Evolutionary conservation across 2,888 invertebrate genomes (phyloP).

Genomic region (Polydrusus tereticollis): DNA sequence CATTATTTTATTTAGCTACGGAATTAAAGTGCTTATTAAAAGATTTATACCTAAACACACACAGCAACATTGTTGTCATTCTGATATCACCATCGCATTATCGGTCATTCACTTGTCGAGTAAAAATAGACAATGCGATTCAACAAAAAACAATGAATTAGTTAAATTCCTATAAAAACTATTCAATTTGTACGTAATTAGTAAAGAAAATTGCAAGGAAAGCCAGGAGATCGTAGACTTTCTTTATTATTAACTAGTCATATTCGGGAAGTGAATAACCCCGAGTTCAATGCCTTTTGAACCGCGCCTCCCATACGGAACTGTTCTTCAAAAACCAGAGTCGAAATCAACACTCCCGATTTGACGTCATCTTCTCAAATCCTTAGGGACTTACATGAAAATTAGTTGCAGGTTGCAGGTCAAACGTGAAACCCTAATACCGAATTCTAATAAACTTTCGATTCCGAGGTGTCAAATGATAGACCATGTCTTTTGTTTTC

Average conservation of each 20-base stretch:
- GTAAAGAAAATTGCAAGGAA: neutral
- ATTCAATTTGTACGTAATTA: neutral
- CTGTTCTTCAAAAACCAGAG: constrained; percentile 47
- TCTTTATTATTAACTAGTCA: constrained; percentile 42
- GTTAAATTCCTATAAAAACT: constrained; percentile 14
- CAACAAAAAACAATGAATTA: neutral
- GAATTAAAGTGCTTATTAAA: constrained; percentile 6
- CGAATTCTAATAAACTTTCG: neutral
- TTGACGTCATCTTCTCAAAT: neutral
- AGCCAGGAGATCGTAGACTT: neutral
- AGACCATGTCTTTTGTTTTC: too few species aligned
- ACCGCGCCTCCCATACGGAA: constrained; percentile 61
- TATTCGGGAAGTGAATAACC: constrained; percentile 66
- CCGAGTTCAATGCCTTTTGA: constrained; percentile 64
- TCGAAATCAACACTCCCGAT: constrained; percentile 32
- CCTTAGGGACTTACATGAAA: neutral
- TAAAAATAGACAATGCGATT: constrained; percentile 61
- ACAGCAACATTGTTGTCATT: constrained; percentile 35
- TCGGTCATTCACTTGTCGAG: constrained; percentile 65
- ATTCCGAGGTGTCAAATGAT: neutral
- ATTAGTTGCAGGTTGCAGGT: neutral
- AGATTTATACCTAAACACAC: constrained; percentile 22
- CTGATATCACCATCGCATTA: constrained; percentile 55
- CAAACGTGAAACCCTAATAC: too few species aligned
- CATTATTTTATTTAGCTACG: neutral